Evolutionary conservation across 2,797 vertebrate genomes (phyloP).

Genomic region (Synanceia verrucosa): DNA sequence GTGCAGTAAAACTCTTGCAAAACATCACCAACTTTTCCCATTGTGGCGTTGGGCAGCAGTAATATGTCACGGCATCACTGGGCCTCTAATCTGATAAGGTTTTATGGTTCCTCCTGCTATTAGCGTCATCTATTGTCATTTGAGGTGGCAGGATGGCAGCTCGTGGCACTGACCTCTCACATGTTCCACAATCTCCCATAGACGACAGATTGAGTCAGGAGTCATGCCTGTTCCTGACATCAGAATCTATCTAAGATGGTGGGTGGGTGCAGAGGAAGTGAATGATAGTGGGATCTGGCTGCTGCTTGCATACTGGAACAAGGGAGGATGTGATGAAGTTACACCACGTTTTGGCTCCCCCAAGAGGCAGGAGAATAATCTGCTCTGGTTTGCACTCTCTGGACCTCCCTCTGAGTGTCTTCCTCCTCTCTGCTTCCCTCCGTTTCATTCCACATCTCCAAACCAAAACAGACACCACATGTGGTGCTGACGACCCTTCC

Average conservation of each 20-base stretch:
- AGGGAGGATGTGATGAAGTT: constrained; percentile 29
- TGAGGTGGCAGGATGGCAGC: constrained; percentile 74
- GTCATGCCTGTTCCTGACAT: constrained; percentile 65
- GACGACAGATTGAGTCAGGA: constrained; percentile 59
- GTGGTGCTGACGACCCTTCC: constrained; percentile 57
- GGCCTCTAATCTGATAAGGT: constrained; percentile 75
- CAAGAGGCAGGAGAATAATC: constrained; percentile 64
- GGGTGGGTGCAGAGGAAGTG: constrained; percentile 9
- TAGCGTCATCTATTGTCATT: constrained; percentile 79
- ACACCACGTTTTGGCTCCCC: constrained; percentile 73
- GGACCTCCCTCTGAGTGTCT: constrained; percentile 55
- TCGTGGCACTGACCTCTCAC: constrained; percentile 70
- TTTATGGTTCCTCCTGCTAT: constrained; percentile 76
- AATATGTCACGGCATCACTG: constrained; percentile 79
- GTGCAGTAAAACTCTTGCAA: constrained; percentile 64
- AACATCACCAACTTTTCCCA: constrained; percentile 66
- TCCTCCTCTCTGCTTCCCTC: constrained; percentile 36
- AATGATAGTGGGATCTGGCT: constrained; percentile 31
- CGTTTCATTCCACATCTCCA: constrained; percentile 45
- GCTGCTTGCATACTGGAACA: constrained; percentile 22
- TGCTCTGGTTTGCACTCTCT: constrained; percentile 26
- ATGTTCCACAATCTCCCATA: constrained; percentile 43
- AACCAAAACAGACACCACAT: constrained; percentile 71
- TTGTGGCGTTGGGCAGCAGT: constrained; percentile 66
- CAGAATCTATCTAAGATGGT: constrained; percentile 53